Evolutionary conservation across 2,888 invertebrate species (phyloP), one percentile per base, ranked within the genome.

Genomic region (Eupithecia abbreviata): DNA sequence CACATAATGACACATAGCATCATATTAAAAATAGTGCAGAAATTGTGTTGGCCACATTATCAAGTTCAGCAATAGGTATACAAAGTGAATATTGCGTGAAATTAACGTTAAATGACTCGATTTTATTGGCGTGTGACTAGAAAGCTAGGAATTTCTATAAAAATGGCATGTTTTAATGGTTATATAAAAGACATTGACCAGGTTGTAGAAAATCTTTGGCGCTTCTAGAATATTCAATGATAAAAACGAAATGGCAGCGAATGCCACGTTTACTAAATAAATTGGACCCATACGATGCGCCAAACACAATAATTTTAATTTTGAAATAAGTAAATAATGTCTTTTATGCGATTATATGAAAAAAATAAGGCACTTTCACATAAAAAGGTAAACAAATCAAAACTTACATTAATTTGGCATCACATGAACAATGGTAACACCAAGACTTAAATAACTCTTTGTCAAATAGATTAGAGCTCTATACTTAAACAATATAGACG

Each of bases 381-480:
- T 85, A 89, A 86, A 89, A 86, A 89, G 30, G 62, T 87, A 86
- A 85, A 87, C 89, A 86, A 88, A 82, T 83, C 83, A 87, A 87
- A 88, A 78, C 74, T 47, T 78, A 80, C 85, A 81, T 84, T 84
- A 86, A 88, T 92, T 92, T 92, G 92, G 93, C 92, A 91, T 90
- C 88, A 87, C 85, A 87, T 83, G 84, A 86, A 83, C 83, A 91
- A 30, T 90, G 90, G 90, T 91, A 91, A 91, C 90, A 87, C 84
- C 85, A 85, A 84, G 77, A 90, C 73, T 71, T n/a, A 66, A 7
- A 66, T 18, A 42, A 0, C 66, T 58, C 55, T n/a, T 55, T 18
- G 18, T 58, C 18, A 58, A 58, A 58, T 58, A 58, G n/a, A 58
- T 58, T 66, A 42, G 7, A 42, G 6, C 15, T 15, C 15, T 41